Percentiles rank a stretch among this genome's conserved stretches.
Evolutionary conservation across 2,113 vertebrate species (phyloP).

Genomic region (Megaceryle maxima): DNA sequence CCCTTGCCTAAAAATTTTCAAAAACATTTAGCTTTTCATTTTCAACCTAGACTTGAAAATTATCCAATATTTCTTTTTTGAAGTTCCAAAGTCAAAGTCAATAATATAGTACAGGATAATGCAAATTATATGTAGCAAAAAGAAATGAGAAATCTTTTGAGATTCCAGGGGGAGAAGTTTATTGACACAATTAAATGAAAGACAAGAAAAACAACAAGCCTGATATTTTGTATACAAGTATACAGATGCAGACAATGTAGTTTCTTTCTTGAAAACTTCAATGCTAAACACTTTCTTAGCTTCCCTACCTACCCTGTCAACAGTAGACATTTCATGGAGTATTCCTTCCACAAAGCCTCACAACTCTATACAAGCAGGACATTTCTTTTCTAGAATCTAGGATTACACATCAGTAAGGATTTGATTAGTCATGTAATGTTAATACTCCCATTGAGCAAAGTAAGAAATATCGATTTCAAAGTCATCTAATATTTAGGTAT

Average conservation of each 20-base stretch:
- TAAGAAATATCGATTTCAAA: not conserved
- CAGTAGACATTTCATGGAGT: not conserved
- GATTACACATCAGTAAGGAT: not conserved
- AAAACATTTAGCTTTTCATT: not conserved
- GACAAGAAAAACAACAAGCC: not conserved
- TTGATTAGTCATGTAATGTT: not conserved
- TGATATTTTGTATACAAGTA: not conserved
- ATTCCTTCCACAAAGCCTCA: not conserved
- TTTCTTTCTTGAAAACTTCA: not conserved
- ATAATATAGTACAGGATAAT: not conserved
- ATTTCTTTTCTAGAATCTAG: not conserved
- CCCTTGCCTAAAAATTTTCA: not conserved
- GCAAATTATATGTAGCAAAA: not conserved
- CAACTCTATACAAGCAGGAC: rapidly evolving
- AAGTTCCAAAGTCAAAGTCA: not conserved
- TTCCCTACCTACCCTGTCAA: not conserved
- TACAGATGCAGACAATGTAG: not conserved
- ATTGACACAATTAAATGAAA: not conserved
- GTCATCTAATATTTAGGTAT: not conserved
- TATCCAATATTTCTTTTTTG: not conserved
- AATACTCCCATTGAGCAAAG: not conserved
- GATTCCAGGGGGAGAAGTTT: not conserved
- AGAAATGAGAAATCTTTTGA: not conserved
- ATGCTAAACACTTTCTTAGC: not conserved
- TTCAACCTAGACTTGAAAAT: not conserved